Evolutionary conservation across 2,113 vertebrate genomes (phyloP), one percentile per base, ranked within the genome.

Genomic region (Rattus rattus): DNA sequence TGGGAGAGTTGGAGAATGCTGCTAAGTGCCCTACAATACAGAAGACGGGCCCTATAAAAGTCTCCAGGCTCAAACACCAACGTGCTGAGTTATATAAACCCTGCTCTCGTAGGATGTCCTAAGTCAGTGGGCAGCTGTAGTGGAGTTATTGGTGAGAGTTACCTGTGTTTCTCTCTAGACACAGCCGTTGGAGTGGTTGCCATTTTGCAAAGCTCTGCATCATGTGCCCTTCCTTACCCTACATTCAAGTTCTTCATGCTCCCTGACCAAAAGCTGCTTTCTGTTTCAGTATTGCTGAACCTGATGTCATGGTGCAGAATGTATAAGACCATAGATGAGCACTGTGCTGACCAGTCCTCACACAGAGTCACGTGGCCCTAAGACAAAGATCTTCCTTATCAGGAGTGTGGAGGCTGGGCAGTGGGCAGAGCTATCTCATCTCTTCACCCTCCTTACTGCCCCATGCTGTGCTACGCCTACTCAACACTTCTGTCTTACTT

Each of bases 291-390:
- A 13, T 30, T 81, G 59, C 69, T 16, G 72, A 56, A 56, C 9
- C 84, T 56, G 61, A 39, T 75, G 13, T 59, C 75, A 87, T 56
- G 81, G 16, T 14, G 2, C 12, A 39, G 67, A 54, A 13, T 7
- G 5, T 22, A n/a, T 63, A 52, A 86, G 54, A 75, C 10, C 10
- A 6, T 26, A 19, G 1, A 47, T 33, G 59, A 49, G 24, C 30
- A 14, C 0, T 75, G 36, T 65, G 59, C 2, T 67, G 11, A 88
- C 0, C 54, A 13, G 36, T 13, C 67, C n/a, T 52, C 80, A 13
- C 16, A 5, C 33, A 7, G n/a, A 13, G 43, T 20, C 0, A 0
- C 26, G 10, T 13, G 30, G 49, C 3, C 3, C 3, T 52, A 43
- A 90, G 59, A 52, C 43, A 70, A 73, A 70, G 22, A 47, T 26